Percentiles rank a stretch among this genome's conserved stretches.
phyloP scores from a whole-genome alignment of 2,888 invertebrate species.

The Camptogramma bilineatum region DNA sequence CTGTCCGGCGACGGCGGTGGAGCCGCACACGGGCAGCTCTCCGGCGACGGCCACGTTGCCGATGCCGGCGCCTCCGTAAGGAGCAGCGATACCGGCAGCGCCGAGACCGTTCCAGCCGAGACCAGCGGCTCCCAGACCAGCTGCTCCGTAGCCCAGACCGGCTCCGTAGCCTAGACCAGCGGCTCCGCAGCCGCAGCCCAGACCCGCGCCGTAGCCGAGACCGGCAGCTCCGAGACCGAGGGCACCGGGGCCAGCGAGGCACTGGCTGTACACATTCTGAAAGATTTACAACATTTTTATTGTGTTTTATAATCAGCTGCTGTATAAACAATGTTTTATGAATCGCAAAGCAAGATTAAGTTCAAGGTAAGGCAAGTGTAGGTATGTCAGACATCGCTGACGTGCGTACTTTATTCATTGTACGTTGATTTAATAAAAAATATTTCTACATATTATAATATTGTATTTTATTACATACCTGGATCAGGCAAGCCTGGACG shows the following conservation, averaged over 20 bases:
- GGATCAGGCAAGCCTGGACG: constrained; percentile 53
- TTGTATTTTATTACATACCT: constrained; percentile 40
- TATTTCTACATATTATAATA: neutral
- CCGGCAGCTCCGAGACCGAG: constrained; percentile 15
- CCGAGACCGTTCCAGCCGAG: constrained; percentile 9
- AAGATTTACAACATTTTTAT: constrained; percentile 5
- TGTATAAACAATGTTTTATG: neutral
- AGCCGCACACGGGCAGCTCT: constrained; percentile 49
- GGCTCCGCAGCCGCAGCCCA: constrained; percentile 4
- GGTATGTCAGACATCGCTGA: no score
- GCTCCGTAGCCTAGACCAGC: constrained; percentile 15
- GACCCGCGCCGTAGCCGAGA: constrained; percentile 2
- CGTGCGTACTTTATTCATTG: no score
- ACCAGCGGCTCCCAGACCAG: constrained; percentile 12
- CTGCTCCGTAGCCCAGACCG: constrained; percentile 15
- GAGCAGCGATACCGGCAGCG: constrained; percentile 21
- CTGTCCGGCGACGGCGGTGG: constrained; percentile 49
- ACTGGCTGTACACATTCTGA: constrained; percentile 26
- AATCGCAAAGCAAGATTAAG: no score
- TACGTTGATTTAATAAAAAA: no score
- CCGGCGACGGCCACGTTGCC: constrained; percentile 48
- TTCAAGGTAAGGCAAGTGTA: no score
- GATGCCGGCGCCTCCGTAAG: constrained; percentile 45
- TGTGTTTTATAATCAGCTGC: neutral
- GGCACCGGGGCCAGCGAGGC: constrained; percentile 13